Percentiles rank a stretch among this genome's conserved stretches.
Conservation (phyloP, 2,888 invertebrate species). For the Drosophila villosipedis region DNA sequence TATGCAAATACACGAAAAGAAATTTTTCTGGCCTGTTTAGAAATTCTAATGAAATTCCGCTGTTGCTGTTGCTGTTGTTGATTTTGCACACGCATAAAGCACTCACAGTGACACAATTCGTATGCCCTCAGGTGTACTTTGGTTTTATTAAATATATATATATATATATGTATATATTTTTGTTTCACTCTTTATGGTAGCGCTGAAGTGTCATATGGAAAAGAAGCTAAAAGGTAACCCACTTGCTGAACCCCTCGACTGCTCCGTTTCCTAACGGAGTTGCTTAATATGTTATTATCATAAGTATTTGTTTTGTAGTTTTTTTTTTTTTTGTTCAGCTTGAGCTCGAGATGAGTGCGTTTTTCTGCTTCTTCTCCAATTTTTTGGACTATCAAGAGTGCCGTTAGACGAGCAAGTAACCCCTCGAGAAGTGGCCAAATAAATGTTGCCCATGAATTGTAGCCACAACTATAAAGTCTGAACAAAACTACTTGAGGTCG, state of each 20-base stretch:
- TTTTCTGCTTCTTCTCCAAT: slow-evolving; percentile 3
- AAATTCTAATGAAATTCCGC: slow-evolving; percentile 69
- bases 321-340: slow-evolving; percentile 44
- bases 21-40: slow-evolving; percentile 45
- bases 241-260: slow-evolving; percentile 56
- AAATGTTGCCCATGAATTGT: slow-evolving; percentile 23
- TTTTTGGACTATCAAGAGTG: slow-evolving; percentile 37
- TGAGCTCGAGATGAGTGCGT: slow-evolving; percentile 31
- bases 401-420: slow-evolving; percentile 61
- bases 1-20: slow-evolving; percentile 59
- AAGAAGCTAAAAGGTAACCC: slow-evolving; percentile 59
- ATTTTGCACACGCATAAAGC: slow-evolving; percentile 34
- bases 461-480: slow-evolving; percentile 31
- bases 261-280: slow-evolving; percentile 69
- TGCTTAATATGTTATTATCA: slow-evolving; percentile 70
- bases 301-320: slow-evolving; percentile 74
- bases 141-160: slow-evolving; percentile 8
- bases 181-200: slow-evolving; percentile 43
- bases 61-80: slow-evolving; percentile 14
- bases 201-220: slow-evolving; percentile 53
- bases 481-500: slow-evolving; percentile 28
- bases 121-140: slow-evolving; percentile 73
- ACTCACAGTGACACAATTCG: slow-evolving; percentile 74
- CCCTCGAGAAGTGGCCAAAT: slow-evolving; percentile 35
- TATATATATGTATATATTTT: slow-evolving; percentile 17